Percentiles rank a stretch among this genome's conserved stretches.
Evolutionary conservation across 2,113 vertebrate genomes (phyloP).

Genomic region (Ranitomeya variabilis): DNA sequence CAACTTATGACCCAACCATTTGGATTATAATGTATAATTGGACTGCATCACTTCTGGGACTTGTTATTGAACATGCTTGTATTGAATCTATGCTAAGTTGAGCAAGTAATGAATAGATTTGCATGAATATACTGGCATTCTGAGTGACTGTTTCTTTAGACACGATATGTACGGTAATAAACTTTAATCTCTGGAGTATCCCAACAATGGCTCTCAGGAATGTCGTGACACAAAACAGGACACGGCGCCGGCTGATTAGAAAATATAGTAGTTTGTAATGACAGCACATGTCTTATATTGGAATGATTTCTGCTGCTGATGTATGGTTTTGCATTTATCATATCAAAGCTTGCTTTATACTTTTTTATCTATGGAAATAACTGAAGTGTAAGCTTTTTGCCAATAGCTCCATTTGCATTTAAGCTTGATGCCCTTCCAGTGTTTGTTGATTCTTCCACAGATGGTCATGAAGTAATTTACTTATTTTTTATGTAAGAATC

Average conservation of each 20-base stretch:
- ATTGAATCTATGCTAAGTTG: too few species aligned
- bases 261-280: background rate
- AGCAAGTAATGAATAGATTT: too few species aligned
- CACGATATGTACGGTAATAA: too few species aligned
- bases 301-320: background rate
- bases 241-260: background rate
- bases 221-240: background rate
- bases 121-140: too few species aligned
- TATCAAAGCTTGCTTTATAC: conserved; percentile 22
- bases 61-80: too few species aligned
- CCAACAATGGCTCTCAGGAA: background rate
- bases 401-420: conserved; percentile 49
- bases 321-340: background rate
- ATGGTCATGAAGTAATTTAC: conserved; percentile 55
- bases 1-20: too few species aligned
- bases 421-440: conserved; percentile 56
- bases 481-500: conserved; percentile 56
- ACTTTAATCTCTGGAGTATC: background rate
- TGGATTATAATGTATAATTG: too few species aligned
- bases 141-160: too few species aligned
- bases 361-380: conserved; percentile 6
- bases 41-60: too few species aligned
- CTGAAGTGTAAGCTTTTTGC: conserved; percentile 45
- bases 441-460: conserved; percentile 57
- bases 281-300: background rate